A percentile compares a stretch with the other conserved stretches of the same genome.
Evolutionary conservation across 1,140 invertebrate species (phyloP).

Genomic region (Bursaphelenchus mucronatus): DNA sequence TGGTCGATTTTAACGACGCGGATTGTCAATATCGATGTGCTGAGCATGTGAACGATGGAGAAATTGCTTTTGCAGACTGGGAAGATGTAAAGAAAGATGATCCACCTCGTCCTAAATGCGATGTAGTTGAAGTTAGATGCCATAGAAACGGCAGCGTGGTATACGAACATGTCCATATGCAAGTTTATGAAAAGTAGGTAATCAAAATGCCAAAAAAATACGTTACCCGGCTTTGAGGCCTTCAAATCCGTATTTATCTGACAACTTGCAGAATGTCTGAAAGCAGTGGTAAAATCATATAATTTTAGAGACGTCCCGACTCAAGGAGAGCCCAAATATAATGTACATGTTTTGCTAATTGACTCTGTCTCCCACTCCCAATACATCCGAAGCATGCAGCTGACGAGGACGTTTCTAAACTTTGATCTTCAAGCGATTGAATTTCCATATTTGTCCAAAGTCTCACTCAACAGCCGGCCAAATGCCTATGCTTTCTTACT

Average conservation of each 20-base stretch:
- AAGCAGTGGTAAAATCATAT: slow-evolving; percentile 14
- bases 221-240: neutral
- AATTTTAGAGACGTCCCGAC: neutral
- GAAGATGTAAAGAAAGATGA: too few species aligned
- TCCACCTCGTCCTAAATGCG: slow-evolving; percentile 4
- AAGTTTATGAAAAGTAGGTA: slow-evolving; percentile 12
- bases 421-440: neutral
- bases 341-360: too few species aligned
- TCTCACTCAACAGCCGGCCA: slow-evolving; percentile 4
- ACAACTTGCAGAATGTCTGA: too few species aligned
- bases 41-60: too few species aligned
- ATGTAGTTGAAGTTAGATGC: slow-evolving; percentile 8
- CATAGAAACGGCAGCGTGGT: neutral
- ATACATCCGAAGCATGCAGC: neutral
- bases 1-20: too few species aligned
- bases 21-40: too few species aligned
- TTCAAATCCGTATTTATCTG: too few species aligned
- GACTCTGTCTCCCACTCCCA: neutral
- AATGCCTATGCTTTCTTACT: slow-evolving; percentile 6
- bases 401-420: neutral
- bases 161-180: neutral
- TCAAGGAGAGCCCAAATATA: too few species aligned
- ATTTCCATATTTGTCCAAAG: slow-evolving; percentile 12
- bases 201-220: too few species aligned
- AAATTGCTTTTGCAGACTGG: too few species aligned